These are phyloP conservation scores for Crotalus adamanteus DNA, from an alignment of 2,797 vertebrate genomes.

Conservation along the genomic window DNA sequence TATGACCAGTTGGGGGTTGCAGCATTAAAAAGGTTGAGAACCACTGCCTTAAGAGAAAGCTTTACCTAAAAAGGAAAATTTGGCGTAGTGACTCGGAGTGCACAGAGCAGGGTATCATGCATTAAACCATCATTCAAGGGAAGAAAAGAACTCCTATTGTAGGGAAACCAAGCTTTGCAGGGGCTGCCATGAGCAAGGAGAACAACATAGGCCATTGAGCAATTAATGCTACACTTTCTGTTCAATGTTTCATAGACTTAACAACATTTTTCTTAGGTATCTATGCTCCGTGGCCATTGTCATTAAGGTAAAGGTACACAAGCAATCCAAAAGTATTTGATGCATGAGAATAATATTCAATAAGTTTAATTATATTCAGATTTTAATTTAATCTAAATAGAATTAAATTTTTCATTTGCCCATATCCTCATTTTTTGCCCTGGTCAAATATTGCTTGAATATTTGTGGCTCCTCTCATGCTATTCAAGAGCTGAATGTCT, in stretches of 20 bases:
- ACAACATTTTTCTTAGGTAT: not conserved
- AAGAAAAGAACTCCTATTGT: not conserved
- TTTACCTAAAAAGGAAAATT: constrained; percentile 17
- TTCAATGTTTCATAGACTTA: not conserved
- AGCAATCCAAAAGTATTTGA: not conserved
- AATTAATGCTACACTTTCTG: not conserved
- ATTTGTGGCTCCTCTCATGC: not conserved
- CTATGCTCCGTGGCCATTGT: not conserved
- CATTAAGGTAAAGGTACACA: not conserved
- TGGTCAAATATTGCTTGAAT: not conserved
- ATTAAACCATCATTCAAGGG: not conserved
- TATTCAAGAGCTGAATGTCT: not conserved
- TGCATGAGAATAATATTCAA: not conserved
- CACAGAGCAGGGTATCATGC: not conserved
- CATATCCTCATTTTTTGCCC: not conserved
- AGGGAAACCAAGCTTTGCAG: not conserved
- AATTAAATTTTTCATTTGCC: not conserved
- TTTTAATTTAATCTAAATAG: not conserved
- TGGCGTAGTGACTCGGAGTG: not conserved
- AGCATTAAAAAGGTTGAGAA: too few relatives aligned
- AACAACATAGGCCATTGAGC: not conserved
- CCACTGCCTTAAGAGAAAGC: not conserved
- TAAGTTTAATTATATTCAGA: not conserved
- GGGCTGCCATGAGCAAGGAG: not conserved
- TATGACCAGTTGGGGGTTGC: too few relatives aligned